Percentiles rank a stretch among this genome's conserved stretches.
phyloP scores from a whole-genome alignment of 35 echinoderm and acorn worm species.

The Hemicentrotus pulcherrimus region DNA sequence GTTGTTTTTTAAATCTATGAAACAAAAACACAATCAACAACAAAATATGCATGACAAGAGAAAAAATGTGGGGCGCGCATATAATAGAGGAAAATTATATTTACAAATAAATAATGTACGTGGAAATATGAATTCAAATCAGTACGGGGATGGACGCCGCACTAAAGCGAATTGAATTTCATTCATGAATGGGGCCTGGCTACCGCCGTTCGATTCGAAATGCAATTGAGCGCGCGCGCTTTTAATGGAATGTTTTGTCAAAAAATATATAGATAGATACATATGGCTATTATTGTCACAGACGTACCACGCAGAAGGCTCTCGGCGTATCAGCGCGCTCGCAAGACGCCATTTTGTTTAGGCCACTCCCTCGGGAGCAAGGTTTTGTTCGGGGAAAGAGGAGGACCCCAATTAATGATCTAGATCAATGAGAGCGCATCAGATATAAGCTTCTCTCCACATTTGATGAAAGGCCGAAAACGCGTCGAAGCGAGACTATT shows the following conservation, averaged over 20 bases:
- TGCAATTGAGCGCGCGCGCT: background rate
- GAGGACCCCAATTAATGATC: constrained; percentile 10
- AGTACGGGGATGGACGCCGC: background rate
- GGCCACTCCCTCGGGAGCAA: constrained; percentile 18
- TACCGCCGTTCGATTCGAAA: background rate
- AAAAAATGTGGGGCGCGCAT: background rate
- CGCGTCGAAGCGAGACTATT: constrained; percentile 33
- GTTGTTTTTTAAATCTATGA: background rate
- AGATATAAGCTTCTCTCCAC: background rate
- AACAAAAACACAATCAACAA: background rate
- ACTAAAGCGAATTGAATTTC: background rate
- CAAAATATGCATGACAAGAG: background rate
- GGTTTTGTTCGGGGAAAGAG: background rate
- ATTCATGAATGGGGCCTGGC: background rate
- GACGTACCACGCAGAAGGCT: background rate
- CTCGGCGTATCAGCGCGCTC: background rate
- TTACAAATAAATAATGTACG: background rate
- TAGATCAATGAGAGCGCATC: constrained; percentile 18
- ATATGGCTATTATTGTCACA: background rate
- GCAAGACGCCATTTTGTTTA: background rate
- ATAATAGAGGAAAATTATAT: background rate
- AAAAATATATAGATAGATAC: background rate
- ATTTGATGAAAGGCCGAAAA: background rate
- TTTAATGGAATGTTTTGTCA: background rate
- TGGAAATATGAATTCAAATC: background rate